Conservation (phyloP, 2,797 vertebrate species). For the Bradypodion pumilum region DNA sequence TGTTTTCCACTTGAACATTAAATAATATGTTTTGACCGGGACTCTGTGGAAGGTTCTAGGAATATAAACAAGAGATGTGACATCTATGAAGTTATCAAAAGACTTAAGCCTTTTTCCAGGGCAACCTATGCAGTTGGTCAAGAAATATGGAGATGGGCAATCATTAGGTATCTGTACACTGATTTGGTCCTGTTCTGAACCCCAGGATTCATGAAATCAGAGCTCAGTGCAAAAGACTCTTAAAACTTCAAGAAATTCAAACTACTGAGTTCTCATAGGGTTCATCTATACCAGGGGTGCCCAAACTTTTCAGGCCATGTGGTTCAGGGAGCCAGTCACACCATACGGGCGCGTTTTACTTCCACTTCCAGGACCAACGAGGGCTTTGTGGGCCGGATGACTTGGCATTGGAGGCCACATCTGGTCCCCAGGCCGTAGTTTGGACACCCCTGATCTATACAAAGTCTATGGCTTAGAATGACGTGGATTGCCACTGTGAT, state of each 20-base stretch:
- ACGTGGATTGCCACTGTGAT: too few relatives aligned
- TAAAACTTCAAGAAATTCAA: not conserved
- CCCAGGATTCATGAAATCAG: not conserved
- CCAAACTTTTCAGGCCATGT: too few relatives aligned
- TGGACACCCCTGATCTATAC: too few relatives aligned
- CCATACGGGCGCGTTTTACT: too few relatives aligned
- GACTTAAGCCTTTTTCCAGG: not conserved
- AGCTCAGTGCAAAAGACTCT: not conserved
- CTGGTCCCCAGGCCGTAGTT: too few relatives aligned
- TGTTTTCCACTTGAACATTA: not conserved
- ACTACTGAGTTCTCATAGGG: not conserved
- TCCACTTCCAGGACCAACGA: too few relatives aligned
- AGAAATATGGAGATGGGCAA: not conserved
- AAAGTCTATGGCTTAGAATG: too few relatives aligned
- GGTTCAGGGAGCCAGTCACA: too few relatives aligned
- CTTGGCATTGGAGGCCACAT: too few relatives aligned
- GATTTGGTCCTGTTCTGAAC: too few relatives aligned
- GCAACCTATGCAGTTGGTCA: not conserved
- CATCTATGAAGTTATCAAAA: not conserved
- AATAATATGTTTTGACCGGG: not conserved
- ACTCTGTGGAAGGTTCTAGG: not conserved
- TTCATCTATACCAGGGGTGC: too few relatives aligned
- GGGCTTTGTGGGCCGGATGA: too few relatives aligned
- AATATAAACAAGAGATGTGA: not conserved
- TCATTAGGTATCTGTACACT: not conserved